Base-by-base conservation (phyloP, 2,797 vertebrate species). In the Syngnathus acus region DNA sequence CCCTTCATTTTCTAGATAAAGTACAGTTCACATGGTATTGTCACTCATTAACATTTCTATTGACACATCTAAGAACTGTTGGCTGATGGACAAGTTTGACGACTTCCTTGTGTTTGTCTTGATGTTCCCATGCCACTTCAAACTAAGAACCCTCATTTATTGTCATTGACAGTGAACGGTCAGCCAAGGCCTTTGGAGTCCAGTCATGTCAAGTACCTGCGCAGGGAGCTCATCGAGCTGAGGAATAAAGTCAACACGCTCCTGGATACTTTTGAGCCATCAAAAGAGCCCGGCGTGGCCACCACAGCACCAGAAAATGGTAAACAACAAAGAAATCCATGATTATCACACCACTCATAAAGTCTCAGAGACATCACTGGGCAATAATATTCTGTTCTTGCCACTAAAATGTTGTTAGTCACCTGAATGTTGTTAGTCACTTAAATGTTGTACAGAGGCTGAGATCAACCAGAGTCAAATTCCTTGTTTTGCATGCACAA, bases 211-310 rank as follows among this genome's bases (percentile, higher is more conserved):
- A 99, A 99, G 83, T 94, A 98, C 72, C 91, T 99, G 73, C 95
- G 96, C 73, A 91, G 93, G 83, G 97, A 99, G 90, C 92, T 99
- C 80, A 96, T 98, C 83, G 96, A 99, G 88, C 93, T 99, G 84
- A 92, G 97, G 81, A 99, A 99, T 88, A 98, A 98, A 94, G 96
- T 99, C 75, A 99, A 99, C 89, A 93, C 91, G 68, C 92, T 99
- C 67, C 85, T 99, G 87, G 97, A 99, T 81, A 94, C 93, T 83
- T 89, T 99, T 89, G 97, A 99, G 70, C 96, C 97, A 16, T 95
- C 95, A 54, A 87, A 87, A 80, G 96, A 99, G 62, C 93, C 93
- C 38, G 93, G 93, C 13, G 82, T 94, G 71, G 88, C 93, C 60
- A 88, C 91, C 68, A 93, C 71, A 66, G 91, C 94, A 65, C 92